Evolutionary conservation across 92 coral and sea anemone genomes (phyloP), one percentile per base, ranked within the genome.

Genomic region (Palythoa caribaeorum): DNA sequence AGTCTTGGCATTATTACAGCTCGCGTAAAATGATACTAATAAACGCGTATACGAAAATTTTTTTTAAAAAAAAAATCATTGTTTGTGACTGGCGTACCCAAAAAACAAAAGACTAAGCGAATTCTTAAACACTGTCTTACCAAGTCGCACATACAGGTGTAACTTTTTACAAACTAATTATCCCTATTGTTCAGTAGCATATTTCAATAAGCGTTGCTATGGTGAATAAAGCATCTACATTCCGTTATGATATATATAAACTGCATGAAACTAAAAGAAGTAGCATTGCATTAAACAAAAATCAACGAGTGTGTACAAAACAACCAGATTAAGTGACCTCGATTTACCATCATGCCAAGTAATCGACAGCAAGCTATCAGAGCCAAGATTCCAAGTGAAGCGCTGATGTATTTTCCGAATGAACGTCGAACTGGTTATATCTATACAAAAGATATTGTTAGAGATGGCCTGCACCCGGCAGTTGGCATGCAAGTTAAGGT

Each of bases 371-470:
- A 73, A 73, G 77, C 53, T 38, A 38, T 73, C 51, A 73, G 77
- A 73, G 77, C 51, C 77, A 73, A 39, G n/a, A 73, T 16, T 73
- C 77, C 53, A 72, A 72, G 77, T 73, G 53, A 73, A 39, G 53
- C 77, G 51, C 52, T 73, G 77, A 38, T 73, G 77, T 73, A 73
- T 73, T 73, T 73, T 73, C 77, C 77, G 19, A 73, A 73, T 53
- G 77, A 73, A 38, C 77, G 77, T 73, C 77, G n/a, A 15, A 73
- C 77, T 73, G 77, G 52, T 14, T 73, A 73, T 38, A 21, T 73
- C 77, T 38, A 38, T 38, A 73, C 50, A 6, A 73, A 73, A 73
- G 77, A 73, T 38, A 8, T 73, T 73, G 54, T 73, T 73, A 53
- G 52, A 19, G 77, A 73, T 73, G 77, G 77, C 77, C 77, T 38